Evolutionary conservation across 2,797 vertebrate species (phyloP).

Genomic region (Fratercula arctica): DNA sequence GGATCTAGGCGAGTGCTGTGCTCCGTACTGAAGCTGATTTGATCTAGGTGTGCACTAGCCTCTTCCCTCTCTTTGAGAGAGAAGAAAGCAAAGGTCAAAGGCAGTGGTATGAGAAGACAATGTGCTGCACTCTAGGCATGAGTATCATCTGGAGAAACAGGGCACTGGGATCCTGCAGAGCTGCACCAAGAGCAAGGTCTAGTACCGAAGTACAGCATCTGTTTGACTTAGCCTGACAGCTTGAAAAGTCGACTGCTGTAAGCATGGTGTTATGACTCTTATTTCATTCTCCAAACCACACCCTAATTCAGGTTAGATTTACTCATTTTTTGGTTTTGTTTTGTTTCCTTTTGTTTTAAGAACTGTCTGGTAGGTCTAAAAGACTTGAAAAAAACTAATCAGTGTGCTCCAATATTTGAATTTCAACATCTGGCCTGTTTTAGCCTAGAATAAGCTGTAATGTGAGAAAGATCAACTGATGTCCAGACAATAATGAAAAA

Average conservation of each 20-base stretch:
- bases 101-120: neutral
- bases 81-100: neutral
- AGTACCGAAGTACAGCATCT: neutral
- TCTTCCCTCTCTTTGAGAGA: neutral
- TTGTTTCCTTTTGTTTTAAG: neutral
- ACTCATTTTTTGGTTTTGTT: neutral
- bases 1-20: neutral
- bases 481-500: neutral
- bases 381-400: neutral
- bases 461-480: neutral
- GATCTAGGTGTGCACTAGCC: neutral
- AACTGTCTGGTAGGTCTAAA: neutral
- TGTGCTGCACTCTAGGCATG: neutral
- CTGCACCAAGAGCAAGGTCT: rapidly evolving
- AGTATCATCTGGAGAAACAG: neutral
- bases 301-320: neutral
- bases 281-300: neutral
- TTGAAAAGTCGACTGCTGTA: neutral
- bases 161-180: neutral
- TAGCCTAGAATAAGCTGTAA: neutral
- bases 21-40: neutral
- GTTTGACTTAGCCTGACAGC: neutral
- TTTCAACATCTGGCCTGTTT: neutral
- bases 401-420: neutral
- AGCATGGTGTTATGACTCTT: neutral